These are phyloP conservation scores for Itoplectis maculator DNA, from an alignment of 2,888 invertebrate species.

Conservation along the genomic window DNA sequence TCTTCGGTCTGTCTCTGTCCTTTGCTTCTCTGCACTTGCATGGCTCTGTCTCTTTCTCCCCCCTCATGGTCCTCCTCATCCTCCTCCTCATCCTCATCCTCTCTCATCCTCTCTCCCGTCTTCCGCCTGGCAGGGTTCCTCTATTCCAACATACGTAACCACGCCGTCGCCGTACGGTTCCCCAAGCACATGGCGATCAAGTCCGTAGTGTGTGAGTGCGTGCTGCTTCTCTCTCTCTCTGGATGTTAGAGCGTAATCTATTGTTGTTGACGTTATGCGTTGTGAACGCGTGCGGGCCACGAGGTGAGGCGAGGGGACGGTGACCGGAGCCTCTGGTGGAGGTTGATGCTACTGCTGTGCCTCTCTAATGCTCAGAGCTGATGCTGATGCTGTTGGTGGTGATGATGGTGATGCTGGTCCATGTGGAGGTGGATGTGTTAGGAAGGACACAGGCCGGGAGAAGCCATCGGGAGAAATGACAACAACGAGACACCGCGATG, in stretches of 20 bases:
- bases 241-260: slow-evolving; percentile 83
- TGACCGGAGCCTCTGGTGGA: not conserved
- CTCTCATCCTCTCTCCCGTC: not conserved
- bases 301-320: no score
- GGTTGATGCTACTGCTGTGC: slow-evolving; percentile 11
- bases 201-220: slow-evolving; percentile 65
- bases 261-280: slow-evolving; percentile 84
- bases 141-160: slow-evolving; percentile 47
- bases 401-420: not conserved
- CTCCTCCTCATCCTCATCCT: slow-evolving; percentile 13
- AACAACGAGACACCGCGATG: slow-evolving; percentile 74
- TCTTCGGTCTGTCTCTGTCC: not conserved
- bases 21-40: no score
- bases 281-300: slow-evolving; percentile 74
- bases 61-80: slow-evolving; percentile 52
- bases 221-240: slow-evolving; percentile 72
- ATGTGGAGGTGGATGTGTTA: not conserved
- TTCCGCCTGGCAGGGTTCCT: slow-evolving; percentile 33
- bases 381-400: not conserved
- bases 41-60: no score
- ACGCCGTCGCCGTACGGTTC: slow-evolving; percentile 4
- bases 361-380: slow-evolving; percentile 52
- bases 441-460: slow-evolving; percentile 25
- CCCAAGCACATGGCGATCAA: slow-evolving; percentile 42
- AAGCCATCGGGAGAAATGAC: slow-evolving; percentile 78